Conservation (phyloP, 2,888 invertebrate genomes). For the Diarsia brunnea region DNA sequence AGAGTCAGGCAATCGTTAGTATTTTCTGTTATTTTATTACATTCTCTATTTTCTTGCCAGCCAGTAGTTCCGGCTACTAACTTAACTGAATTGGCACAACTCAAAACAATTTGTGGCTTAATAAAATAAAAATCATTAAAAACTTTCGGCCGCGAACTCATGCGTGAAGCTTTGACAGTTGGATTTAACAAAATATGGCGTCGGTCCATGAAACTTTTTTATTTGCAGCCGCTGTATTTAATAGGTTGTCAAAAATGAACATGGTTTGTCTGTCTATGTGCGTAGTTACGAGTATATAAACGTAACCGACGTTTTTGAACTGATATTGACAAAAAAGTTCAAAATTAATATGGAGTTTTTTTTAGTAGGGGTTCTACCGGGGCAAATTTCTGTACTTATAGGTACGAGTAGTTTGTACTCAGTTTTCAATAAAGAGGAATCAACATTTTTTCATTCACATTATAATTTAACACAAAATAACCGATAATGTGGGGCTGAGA, state of each 20-base stretch:
- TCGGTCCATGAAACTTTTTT: conserved; percentile 53
- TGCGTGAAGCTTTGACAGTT: conserved; percentile 34
- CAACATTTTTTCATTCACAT: no score
- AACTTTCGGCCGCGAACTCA: conserved; percentile 20
- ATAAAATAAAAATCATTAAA: conserved; percentile 44
- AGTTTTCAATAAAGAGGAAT: neutral
- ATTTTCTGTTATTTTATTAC: neutral
- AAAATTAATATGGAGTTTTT: neutral
- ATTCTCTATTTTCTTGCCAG: neutral
- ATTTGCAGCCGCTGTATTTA: conserved; percentile 13
- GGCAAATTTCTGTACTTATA: neutral
- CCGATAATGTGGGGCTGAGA: no score
- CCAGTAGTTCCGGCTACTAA: neutral
- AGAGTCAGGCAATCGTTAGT: neutral
- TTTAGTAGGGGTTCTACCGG: neutral
- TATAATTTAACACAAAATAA: no score
- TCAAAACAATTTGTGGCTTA: conserved; percentile 20
- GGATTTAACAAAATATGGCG: conserved; percentile 50
- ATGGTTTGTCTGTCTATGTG: neutral
- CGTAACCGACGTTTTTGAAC: neutral
- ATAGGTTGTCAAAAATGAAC: conserved; percentile 15
- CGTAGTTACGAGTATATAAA: neutral
- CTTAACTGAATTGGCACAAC: conserved; percentile 1
- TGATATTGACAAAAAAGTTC: neutral
- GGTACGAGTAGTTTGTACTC: neutral